Percentiles rank a stretch among this genome's conserved stretches.
phyloP scores from a whole-genome alignment of 2,113 vertebrate species.

The Psilopsiagon aymara region DNA sequence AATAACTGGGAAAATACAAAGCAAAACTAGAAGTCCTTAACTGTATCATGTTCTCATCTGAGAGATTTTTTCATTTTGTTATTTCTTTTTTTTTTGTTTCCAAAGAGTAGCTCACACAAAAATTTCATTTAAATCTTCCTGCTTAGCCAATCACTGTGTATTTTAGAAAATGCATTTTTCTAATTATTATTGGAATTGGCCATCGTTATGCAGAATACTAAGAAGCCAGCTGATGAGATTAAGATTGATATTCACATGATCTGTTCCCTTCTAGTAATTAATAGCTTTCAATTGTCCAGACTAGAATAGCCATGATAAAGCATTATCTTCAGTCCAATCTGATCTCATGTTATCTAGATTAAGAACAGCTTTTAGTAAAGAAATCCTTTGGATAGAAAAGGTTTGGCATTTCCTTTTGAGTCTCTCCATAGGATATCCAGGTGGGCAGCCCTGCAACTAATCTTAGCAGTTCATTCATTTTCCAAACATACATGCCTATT shows the following conservation, averaged over 20 bases:
- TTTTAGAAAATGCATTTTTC: slow-evolving; percentile 39
- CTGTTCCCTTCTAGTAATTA: slow-evolving; percentile 52
- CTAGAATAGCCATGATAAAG: slow-evolving; percentile 30
- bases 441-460: not conserved
- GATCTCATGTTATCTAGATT: slow-evolving; percentile 15
- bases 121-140: not conserved
- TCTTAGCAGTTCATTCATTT: slow-evolving; percentile 5
- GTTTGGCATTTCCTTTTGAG: not conserved
- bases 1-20: not conserved
- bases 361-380: slow-evolving; percentile 39
- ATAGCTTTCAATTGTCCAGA: slow-evolving; percentile 56
- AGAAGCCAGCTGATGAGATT: slow-evolving; percentile 26
- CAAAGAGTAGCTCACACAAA: not conserved
- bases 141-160: not conserved
- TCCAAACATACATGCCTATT: not conserved
- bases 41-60: not conserved
- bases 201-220: slow-evolving; percentile 29
- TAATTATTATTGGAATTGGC: slow-evolving; percentile 64
- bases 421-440: not conserved
- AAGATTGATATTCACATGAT: slow-evolving; percentile 63
- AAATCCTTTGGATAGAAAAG: slow-evolving; percentile 9
- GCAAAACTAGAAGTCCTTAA: not conserved
- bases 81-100: not conserved
- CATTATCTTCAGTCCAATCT: slow-evolving; percentile 2
- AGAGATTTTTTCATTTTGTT: not conserved